Base-by-base conservation (phyloP, 2,797 vertebrate species). In the Clarias platycephalus region DNA sequence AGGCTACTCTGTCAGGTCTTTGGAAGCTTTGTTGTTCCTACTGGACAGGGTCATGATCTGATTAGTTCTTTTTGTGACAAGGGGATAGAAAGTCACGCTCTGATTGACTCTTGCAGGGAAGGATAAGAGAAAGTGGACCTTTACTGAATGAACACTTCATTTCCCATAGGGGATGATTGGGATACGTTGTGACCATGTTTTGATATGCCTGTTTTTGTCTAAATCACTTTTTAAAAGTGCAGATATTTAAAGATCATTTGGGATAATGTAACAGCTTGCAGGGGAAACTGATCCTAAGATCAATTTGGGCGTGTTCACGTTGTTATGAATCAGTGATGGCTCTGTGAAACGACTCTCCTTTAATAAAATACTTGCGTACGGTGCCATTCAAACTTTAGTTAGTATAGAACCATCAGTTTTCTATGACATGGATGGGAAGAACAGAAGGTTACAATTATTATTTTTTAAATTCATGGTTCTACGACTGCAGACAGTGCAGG, bases 1-100 rank as follows among this genome's bases (percentile, higher is more conserved):
- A 60, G 55, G 72, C 82, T 84, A 75, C 81, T 82, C 83, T 31
- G 70, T 84, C 84, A 84, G 77, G 78, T 82, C 83, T 89, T 88
- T 80, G 84, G 85, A 83, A 72, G 83, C 83, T 85, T 88, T 78
- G 81, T 85, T 85, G 85, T 86, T 40, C 77, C 81, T 71, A 87
- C 86, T 88, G 85, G 86, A 86, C 83, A 85, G 78, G 83, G 81
- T 81, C 85, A 80, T 82, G 78, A 83, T 85, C 88, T 84, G 87
- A 89, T 88, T 88, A 87, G 85, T 82, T 84, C 74, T 79, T 83
- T 82, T 83, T 83, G 81, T 86, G 81, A 83, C 66, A 63, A 78
- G 75, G 58, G 66, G 80, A 77, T 85, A 24, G 85, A 87, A 86
- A 82, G 84, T 87, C 88, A 86, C 57, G 78, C 81, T 86, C 81